phyloP scores from a whole-genome alignment of 2,888 invertebrate genomes.

The Limenitis arthemis region DNA sequence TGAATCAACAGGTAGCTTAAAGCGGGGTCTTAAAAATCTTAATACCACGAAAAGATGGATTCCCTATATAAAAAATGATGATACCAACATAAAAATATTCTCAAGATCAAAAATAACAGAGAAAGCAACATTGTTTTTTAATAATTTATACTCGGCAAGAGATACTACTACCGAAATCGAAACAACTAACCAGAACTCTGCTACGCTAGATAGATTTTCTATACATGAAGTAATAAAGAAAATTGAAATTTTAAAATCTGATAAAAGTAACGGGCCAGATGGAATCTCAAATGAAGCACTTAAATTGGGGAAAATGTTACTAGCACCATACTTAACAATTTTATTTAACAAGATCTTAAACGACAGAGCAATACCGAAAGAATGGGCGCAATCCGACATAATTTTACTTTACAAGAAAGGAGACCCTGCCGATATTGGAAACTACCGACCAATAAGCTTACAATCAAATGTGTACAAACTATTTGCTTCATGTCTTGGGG shows the following conservation, averaged over 20 bases:
- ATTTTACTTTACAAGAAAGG: constrained; percentile 19
- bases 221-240: not conserved
- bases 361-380: not conserved
- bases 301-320: constrained; percentile 2
- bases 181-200: too few relatives aligned
- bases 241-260: constrained; percentile 8
- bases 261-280: constrained; percentile 13
- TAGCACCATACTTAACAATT: constrained; percentile 1
- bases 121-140: too few relatives aligned
- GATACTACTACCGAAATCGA: too few relatives aligned
- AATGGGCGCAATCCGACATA: constrained; percentile 11
- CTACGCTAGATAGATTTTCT: too few relatives aligned
- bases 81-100: too few relatives aligned
- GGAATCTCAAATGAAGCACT: constrained; percentile 15
- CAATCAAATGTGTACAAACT: too few relatives aligned
- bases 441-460: constrained; percentile 15
- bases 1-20: too few relatives aligned
- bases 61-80: too few relatives aligned
- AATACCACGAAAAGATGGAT: too few relatives aligned
- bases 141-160: too few relatives aligned
- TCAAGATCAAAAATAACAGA: too few relatives aligned
- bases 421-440: constrained; percentile 7
- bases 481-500: constrained; percentile 13
- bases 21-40: too few relatives aligned
- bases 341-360: constrained; percentile 6